A percentile compares a stretch with the other conserved stretches of the same genome.
Evolutionary conservation across 2,113 vertebrate species (phyloP).

Genomic region (Carassius gibelio): DNA sequence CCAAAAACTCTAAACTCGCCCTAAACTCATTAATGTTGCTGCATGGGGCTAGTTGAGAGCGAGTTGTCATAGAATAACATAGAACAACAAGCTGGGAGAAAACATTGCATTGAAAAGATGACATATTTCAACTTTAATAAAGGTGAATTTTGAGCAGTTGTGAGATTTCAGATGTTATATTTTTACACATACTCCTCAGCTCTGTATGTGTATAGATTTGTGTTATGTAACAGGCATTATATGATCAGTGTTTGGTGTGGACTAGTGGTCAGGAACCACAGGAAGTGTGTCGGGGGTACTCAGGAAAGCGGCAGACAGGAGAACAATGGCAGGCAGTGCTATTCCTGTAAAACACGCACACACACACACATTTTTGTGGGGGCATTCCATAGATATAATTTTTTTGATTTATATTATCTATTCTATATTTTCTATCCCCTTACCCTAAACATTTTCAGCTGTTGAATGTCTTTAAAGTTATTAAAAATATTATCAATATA

Average conservation of each 20-base stretch:
- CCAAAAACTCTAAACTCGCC: too few species aligned
- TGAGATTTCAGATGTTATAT: neutral
- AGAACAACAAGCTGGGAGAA: neutral
- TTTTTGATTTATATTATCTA: too few species aligned
- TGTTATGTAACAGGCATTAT: conserved; percentile 18
- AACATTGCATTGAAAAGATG: neutral
- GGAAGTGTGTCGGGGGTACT: conserved; percentile 53
- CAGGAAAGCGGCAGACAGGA: conserved; percentile 44
- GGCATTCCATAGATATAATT: too few species aligned
- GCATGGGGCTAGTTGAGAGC: neutral
- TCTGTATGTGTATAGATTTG: neutral
- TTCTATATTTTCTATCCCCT: too few species aligned
- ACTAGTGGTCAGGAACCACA: conserved; percentile 21
- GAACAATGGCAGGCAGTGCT: conserved; percentile 54
- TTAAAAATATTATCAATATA: neutral
- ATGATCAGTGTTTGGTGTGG: neutral
- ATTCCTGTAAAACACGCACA: conserved; percentile 52
- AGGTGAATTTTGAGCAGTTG: neutral
- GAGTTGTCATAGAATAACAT: too few species aligned
- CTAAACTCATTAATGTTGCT: neutral
- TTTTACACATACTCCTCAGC: neutral
- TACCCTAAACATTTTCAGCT: neutral
- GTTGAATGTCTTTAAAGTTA: neutral
- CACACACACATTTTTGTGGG: neutral
- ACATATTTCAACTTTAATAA: neutral